phyloP scores from a whole-genome alignment of 2,888 invertebrate genomes.

The Dione juno region DNA sequence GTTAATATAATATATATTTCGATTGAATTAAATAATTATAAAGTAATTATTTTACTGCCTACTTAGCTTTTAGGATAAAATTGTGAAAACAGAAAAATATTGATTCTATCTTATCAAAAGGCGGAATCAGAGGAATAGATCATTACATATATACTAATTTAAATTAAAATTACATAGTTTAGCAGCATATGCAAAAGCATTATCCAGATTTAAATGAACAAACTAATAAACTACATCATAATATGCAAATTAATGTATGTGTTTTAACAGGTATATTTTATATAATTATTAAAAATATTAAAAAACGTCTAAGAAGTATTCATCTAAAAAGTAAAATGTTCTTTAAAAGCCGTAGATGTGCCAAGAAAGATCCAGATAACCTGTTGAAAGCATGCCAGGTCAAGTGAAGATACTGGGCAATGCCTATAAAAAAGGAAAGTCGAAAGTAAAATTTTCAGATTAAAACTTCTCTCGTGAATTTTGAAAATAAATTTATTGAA shows the following conservation, averaged over 20 bases:
- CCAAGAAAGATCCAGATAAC: constrained; percentile 32
- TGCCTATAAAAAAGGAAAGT: constrained; percentile 17
- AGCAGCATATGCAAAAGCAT: too few relatives aligned
- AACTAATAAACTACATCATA: too few relatives aligned
- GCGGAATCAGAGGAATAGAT: too few relatives aligned
- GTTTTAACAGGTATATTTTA: neutral
- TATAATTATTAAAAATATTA: neutral
- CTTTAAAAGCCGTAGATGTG: constrained; percentile 12
- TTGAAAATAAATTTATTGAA: neutral
- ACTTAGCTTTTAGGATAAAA: too few relatives aligned
- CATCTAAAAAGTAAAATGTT: constrained; percentile 13
- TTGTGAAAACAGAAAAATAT: too few relatives aligned
- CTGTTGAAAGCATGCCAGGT: constrained; percentile 31
- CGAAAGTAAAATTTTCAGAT: constrained; percentile 10
- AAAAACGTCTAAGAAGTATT: constrained; percentile 8
- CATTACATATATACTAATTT: too few relatives aligned
- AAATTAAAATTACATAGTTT: too few relatives aligned
- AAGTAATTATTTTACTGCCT: too few relatives aligned
- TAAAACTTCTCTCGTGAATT: neutral
- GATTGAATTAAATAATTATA: too few relatives aligned
- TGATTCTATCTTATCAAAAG: too few relatives aligned
- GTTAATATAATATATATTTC: too few relatives aligned
- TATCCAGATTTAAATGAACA: too few relatives aligned
- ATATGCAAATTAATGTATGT: neutral
- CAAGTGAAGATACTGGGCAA: constrained; percentile 29